A percentile compares a stretch with the other conserved stretches of the same genome.
phyloP scores from a whole-genome alignment of 2,797 vertebrate species.

The Epinephelus malabaricus region DNA sequence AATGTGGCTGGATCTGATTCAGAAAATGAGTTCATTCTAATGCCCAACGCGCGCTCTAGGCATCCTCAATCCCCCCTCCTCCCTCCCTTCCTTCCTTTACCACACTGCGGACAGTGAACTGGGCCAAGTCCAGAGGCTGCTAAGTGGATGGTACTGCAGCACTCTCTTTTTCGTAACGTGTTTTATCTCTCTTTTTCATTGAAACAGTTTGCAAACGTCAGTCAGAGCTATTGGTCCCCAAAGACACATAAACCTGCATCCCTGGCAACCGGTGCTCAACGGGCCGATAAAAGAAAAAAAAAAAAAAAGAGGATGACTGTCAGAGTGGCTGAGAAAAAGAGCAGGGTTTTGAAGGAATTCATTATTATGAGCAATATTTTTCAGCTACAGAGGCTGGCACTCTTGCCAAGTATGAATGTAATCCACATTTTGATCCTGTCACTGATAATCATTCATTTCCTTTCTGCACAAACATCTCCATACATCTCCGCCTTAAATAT shows the following conservation, averaged over 20 bases:
- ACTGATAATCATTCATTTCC: conserved; percentile 10
- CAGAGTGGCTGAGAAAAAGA: conserved; percentile 34
- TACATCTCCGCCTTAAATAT: conserved; percentile 13
- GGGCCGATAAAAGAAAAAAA: conserved; percentile 50
- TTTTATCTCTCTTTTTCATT: conserved; percentile 76
- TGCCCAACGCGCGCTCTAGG: conserved; percentile 41
- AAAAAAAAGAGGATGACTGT: conserved; percentile 34
- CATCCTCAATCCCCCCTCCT: conserved; percentile 42
- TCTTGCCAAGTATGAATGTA: conserved; percentile 14
- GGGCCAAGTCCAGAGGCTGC: conserved; percentile 78
- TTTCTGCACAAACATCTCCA: background rate
- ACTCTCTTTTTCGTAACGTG: conserved; percentile 66
- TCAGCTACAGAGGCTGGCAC: background rate
- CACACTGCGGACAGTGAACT: conserved; percentile 73
- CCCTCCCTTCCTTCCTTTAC: background rate
- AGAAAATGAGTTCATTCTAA: conserved; percentile 66
- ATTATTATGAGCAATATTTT: conserved; percentile 26
- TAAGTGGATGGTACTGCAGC: conserved; percentile 82
- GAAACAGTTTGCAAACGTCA: conserved; percentile 69
- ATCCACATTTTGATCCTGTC: conserved; percentile 5
- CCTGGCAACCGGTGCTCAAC: conserved; percentile 52
- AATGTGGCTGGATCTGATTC: conserved; percentile 68
- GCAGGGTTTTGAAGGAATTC: conserved; percentile 21
- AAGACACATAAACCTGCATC: conserved; percentile 59
- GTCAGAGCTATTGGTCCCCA: conserved; percentile 75